Evolutionary conservation across 2,797 vertebrate species (phyloP).

Genomic region (Tadarida brasiliensis): DNA sequence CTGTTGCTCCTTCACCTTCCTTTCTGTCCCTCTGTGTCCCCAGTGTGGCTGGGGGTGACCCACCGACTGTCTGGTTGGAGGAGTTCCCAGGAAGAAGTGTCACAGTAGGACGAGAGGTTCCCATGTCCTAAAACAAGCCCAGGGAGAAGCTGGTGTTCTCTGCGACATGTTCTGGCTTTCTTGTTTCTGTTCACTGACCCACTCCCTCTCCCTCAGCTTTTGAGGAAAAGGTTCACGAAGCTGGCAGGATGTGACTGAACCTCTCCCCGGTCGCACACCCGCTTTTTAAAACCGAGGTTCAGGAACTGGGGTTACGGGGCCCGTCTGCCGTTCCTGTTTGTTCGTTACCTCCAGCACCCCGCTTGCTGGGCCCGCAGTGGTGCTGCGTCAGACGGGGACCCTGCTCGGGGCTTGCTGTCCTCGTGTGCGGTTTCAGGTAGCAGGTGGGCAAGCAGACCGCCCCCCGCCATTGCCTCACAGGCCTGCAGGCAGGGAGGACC

Average conservation of each 20-base stretch:
- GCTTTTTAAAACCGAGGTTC: background rate
- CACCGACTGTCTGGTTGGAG: background rate
- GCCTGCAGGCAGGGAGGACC: background rate
- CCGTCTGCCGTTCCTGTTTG: background rate
- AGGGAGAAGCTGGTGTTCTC: background rate
- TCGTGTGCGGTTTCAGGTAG: background rate
- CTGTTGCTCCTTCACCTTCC: background rate
- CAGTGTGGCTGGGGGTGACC: too few relatives aligned
- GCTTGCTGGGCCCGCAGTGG: background rate
- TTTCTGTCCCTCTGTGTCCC: background rate
- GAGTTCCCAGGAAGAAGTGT: background rate
- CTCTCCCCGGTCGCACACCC: background rate
- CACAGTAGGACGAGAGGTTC: rapidly evolving
- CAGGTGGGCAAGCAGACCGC: background rate
- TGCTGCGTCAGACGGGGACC: background rate
- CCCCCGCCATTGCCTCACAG: too few relatives aligned
- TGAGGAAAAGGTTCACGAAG: background rate
- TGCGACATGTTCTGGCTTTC: background rate
- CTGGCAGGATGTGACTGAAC: background rate
- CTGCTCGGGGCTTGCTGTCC: background rate
- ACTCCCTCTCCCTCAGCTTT: background rate
- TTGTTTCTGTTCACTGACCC: background rate
- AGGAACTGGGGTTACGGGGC: background rate
- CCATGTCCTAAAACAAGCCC: background rate
- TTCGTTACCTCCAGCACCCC: background rate